phyloP scores from a whole-genome alignment of 2,888 invertebrate species.

The Orthonychiurus folsomi region DNA sequence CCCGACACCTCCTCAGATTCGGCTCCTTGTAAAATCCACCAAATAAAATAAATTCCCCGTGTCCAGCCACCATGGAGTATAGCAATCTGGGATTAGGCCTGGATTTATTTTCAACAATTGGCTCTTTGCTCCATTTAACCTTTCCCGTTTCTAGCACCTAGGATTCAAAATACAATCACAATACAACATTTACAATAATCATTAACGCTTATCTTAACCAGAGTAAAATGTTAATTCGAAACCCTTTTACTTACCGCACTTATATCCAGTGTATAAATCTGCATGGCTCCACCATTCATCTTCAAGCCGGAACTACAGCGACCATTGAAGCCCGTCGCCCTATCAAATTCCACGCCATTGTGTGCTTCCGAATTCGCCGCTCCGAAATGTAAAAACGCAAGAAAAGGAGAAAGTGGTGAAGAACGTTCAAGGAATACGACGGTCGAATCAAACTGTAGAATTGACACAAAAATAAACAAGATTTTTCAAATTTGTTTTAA shows the following conservation, averaged over 20 bases:
- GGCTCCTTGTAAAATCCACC: constrained; percentile 82
- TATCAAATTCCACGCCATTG: constrained; percentile 30
- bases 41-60: constrained; percentile 88
- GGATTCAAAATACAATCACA: constrained; percentile 3
- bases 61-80: constrained; percentile 78
- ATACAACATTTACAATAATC: not conserved
- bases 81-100: constrained; percentile 82
- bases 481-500: no score
- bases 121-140: constrained; percentile 43
- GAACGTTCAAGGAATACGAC: constrained; percentile 36
- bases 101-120: constrained; percentile 50
- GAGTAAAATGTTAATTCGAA: not conserved
- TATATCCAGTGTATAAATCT: constrained; percentile 36
- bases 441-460: constrained; percentile 29
- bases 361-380: constrained; percentile 20
- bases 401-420: constrained; percentile 36
- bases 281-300: constrained; percentile 27
- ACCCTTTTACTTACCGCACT: no score
- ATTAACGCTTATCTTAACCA: not conserved
- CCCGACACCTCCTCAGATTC: constrained; percentile 31
- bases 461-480: constrained; percentile 1
- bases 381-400: constrained; percentile 39
- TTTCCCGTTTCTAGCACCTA: constrained; percentile 27
- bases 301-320: constrained; percentile 28
- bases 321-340: constrained; percentile 35